These are phyloP conservation scores for Coendou prehensilis DNA, from an alignment of 2,797 vertebrate genomes.

Conservation along the genomic window DNA sequence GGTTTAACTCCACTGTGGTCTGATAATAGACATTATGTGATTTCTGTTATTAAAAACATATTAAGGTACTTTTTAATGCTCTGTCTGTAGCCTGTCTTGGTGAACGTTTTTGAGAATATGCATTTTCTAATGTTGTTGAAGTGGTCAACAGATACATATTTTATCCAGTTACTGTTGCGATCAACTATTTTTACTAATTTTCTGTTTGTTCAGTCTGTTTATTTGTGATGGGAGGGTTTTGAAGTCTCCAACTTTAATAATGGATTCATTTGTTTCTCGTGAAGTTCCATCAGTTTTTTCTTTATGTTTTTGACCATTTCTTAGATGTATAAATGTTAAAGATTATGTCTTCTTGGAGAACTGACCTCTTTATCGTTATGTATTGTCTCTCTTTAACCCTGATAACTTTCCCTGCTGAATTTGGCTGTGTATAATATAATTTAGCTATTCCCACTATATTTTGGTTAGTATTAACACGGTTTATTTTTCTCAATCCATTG, in stretches of 20 bases:
- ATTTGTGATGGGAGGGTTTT: not conserved
- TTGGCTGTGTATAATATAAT: not conserved
- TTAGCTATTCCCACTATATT: not conserved
- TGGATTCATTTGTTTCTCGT: not conserved
- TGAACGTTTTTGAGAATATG: not conserved
- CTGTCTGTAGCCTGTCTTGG: not conserved
- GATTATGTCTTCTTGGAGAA: not conserved
- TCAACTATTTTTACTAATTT: not conserved
- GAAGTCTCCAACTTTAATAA: not conserved
- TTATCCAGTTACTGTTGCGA: not conserved
- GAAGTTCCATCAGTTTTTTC: not conserved
- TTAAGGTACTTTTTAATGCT: not conserved
- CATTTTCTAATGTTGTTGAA: not conserved
- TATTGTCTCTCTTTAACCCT: not conserved
- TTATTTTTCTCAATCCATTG: not conserved
- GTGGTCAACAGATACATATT: not conserved
- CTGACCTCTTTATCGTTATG: not conserved
- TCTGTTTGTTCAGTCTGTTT: not conserved
- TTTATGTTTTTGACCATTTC: not conserved
- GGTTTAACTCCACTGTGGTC: not conserved
- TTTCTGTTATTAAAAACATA: not conserved
- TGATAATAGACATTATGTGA: not conserved
- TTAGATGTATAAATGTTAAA: not conserved
- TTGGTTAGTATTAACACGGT: not conserved
- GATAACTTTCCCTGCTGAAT: not conserved